Evolutionary conservation across 2,888 invertebrate species (phyloP).

Genomic region (Heliconius cydno): DNA sequence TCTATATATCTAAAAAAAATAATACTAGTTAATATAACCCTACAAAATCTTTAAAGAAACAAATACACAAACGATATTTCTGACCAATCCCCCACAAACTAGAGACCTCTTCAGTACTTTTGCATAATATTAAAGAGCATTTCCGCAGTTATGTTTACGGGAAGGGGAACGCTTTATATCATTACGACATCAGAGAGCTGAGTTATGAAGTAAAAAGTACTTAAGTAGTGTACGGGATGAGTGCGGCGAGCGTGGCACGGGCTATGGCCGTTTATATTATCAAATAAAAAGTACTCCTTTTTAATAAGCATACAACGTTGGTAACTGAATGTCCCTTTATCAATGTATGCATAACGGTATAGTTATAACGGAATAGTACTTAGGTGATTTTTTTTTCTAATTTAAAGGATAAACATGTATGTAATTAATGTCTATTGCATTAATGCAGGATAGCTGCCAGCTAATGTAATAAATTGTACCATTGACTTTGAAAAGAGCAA

Average conservation of each 20-base stretch:
- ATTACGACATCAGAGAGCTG: constrained; percentile 25
- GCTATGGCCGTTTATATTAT: constrained; percentile 14
- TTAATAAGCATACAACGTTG: constrained; percentile 6
- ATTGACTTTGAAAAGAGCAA: no score
- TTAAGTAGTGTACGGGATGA: constrained; percentile 23
- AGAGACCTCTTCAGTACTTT: constrained; percentile 8
- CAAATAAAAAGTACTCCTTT: constrained; percentile 21
- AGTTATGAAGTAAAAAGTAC: constrained; percentile 30
- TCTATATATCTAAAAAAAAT: no score
- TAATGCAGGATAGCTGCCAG: no score
- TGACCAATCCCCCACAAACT: constrained; percentile 1
- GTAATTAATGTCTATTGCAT: no score
- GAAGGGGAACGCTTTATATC: constrained; percentile 22
- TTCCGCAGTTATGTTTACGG: constrained; percentile 26
- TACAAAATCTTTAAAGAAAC: neutral
- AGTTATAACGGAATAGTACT: no score
- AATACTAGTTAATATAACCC: no score
- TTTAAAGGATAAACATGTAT: no score
- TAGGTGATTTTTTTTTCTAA: neutral
- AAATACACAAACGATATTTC: neutral
- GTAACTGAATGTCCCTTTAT: neutral
- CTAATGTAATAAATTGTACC: no score
- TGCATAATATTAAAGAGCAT: constrained; percentile 14
- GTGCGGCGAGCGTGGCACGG: constrained; percentile 16
- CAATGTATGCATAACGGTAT: constrained; percentile 8